Base-by-base conservation (phyloP, 2,888 invertebrate species). In the Leptodirus hochenwartii region DNA sequence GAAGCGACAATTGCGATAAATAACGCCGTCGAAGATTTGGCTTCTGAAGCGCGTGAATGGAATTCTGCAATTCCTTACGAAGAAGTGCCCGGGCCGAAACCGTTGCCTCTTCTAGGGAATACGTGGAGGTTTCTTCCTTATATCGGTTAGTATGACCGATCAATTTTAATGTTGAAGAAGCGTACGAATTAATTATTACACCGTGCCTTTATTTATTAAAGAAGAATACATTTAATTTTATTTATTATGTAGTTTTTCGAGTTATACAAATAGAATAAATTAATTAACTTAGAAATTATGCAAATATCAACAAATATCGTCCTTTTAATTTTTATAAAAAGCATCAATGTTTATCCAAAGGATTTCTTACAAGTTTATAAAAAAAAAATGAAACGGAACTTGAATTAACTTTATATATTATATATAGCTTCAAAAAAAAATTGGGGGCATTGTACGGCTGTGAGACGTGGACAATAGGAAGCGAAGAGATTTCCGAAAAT, bases 81-180 rank as follows among this genome's bases (percentile, higher is more conserved):
- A 1, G 55, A 62, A 15, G 61, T 70, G 0, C 70, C 70, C 1
- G 69, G 69, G 2, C 69, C 69, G 0, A 64, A 58, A 39, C 62
- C 67, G 0, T 37, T 67, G n/a, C 69, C 69, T 0, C 29, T 69
- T 1, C 43, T 70, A 5, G 70, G 70, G 1, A 70, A 69, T 39
- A 66, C 62, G 3, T 70, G 70, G 70, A 53, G 67, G 39, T 69
- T 70, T 40, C 55, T 64, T 14, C 69, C 70, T 16, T 61, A 58
- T 44, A 56, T 70, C 33, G 69, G 69, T 68, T 49, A 57, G 61
- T 41, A 13, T 9, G 11, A 5, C 13, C n/a, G 34, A 20, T 27
- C 9, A 9, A 5, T 3, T 13, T 20, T n/a, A 20, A 20, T 20
- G 8, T 20, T n/a, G 8, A 20, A n/a, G 8, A 8, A 20, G 20